These are phyloP conservation scores for Cyprinus carpio DNA, from an alignment of 2,113 vertebrate genomes.

Conservation along the genomic window DNA sequence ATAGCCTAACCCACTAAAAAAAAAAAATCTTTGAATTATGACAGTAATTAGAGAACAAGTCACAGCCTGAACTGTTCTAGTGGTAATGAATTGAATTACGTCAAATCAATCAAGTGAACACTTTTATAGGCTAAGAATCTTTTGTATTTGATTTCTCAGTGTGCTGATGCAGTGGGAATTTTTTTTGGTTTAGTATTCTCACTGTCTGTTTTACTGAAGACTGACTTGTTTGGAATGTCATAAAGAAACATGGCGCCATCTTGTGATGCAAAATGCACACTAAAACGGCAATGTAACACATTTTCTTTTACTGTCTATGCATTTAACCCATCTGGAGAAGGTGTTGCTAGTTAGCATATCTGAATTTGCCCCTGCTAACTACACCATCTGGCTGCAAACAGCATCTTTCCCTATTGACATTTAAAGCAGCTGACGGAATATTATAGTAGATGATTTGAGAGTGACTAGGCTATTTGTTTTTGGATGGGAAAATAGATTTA, in stretches of 20 bases:
- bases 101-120: background rate
- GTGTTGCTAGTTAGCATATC: too few species aligned
- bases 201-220: background rate
- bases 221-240: background rate
- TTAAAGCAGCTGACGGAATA: too few species aligned
- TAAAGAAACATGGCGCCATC: slow-evolving; percentile 54
- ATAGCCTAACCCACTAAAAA: background rate
- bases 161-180: background rate
- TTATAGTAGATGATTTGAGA: too few species aligned
- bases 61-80: too few species aligned
- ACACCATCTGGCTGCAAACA: background rate
- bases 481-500: too few species aligned
- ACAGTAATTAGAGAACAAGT: background rate
- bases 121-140: background rate
- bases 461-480: too few species aligned
- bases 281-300: background rate
- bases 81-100: background rate
- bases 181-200: background rate
- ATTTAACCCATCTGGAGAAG: background rate
- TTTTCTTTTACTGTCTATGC: too few species aligned
- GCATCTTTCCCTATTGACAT: background rate
- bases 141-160: background rate
- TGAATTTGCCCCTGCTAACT: background rate
- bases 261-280: slow-evolving; percentile 54
- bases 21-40: background rate